Base-by-base conservation (phyloP, 2,888 invertebrate species). In the Dusona sp. region DNA sequence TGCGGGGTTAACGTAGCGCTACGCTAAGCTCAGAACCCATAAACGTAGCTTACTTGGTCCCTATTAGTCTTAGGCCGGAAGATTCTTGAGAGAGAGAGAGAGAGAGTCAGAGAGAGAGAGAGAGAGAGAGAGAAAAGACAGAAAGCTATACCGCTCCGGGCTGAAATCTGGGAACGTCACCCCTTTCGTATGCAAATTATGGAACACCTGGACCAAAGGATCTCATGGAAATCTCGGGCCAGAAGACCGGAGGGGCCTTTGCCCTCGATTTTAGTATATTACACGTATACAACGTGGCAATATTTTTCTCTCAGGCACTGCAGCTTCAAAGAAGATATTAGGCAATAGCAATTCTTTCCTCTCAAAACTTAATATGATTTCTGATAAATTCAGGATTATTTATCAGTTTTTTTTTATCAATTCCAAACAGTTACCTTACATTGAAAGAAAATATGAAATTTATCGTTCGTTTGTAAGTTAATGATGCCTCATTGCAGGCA, bases 181-280 rank as follows among this genome's bases (percentile, higher is more conserved):
- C 93, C 87, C 93, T 93, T 93, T 94, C 92, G 92, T 93, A 94
- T 94, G 94, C 92, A 94, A 94, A 94, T 94, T 90, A 89, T 82
- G 88, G 93, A 90, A 94, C 93, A 94, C 93, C 93, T 93, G 94
- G 94, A 93, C 92, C 92, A 93, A 91, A 93, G 84, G 92, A 92
- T 90, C 92, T 90, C 91, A 93, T 94, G 94, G 93, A 93, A 93
- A 94, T 94, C 91, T 90, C 84, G 83, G 82, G 77, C 74, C 70
- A 75, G 81, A 54, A 83, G 81, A 87, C 81, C 85, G 70, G 38
- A 38, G 80, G 86, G 86, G 78, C 78, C 77, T 67, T 75, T 79
- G 42, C 74, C 75, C 80, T 73, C 48, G 42, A 70, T 80, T 25
- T 79, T 42, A 42, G 36, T 42, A 73, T 51, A 70, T 51, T 64